Conservation (phyloP, 1,140 invertebrate genomes). For the Formica selysi region DNA sequence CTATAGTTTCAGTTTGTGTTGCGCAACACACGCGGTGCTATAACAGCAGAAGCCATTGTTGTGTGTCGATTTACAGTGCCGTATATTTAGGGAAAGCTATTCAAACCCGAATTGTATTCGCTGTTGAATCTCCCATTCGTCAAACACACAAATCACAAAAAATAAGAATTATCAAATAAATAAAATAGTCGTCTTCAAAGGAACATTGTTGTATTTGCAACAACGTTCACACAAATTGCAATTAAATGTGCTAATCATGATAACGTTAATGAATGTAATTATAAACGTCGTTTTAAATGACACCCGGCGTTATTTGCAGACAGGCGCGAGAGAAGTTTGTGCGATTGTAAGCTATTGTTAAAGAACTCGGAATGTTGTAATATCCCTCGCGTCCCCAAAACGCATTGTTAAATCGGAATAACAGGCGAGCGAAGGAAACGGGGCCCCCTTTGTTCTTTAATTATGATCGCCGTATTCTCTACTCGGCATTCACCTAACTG, state of each 20-base stretch:
- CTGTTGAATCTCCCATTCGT: background rate
- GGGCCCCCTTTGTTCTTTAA: slow-evolving; percentile 72
- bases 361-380: slow-evolving; percentile 4
- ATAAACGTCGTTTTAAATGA: slow-evolving; percentile 1
- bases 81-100: slow-evolving; percentile 9
- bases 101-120: background rate
- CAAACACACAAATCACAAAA: background rate
- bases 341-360: slow-evolving; percentile 36
- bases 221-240: background rate
- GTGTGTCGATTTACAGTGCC: slow-evolving; percentile 18
- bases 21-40: slow-evolving; percentile 55
- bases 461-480: slow-evolving; percentile 64
- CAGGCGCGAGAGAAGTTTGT: background rate
- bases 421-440: slow-evolving; percentile 55
- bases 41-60: slow-evolving; percentile 54
- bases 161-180: background rate
- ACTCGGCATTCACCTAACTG: slow-evolving; percentile 71
- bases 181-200: background rate
- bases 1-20: slow-evolving; percentile 61
- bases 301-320: slow-evolving; percentile 37
- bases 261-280: slow-evolving; percentile 17
- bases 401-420: slow-evolving; percentile 58
- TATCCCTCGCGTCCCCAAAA: slow-evolving; percentile 27
- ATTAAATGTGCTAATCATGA: background rate
- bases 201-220: background rate